Evolutionary conservation across 2,113 vertebrate genomes (phyloP).

Genomic region (Scatophagus argus): DNA sequence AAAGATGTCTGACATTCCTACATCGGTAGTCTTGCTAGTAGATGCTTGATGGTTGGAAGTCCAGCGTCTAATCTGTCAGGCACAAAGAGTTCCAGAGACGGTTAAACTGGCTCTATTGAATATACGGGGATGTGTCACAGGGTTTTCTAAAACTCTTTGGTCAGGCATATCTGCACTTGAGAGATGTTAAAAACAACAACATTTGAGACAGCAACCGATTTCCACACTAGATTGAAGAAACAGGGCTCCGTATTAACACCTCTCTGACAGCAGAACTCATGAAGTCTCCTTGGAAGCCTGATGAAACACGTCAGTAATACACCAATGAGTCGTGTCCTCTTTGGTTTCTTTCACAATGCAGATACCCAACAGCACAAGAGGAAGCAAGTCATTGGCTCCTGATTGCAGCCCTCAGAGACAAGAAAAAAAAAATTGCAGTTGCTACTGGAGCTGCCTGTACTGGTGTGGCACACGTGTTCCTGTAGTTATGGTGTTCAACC

Average conservation of each 20-base stretch:
- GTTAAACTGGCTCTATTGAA: conserved; percentile 10
- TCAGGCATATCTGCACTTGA: conserved; percentile 41
- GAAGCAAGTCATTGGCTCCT: conserved; percentile 32
- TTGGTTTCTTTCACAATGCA: conserved; percentile 43
- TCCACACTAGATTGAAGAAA: conserved; percentile 8
- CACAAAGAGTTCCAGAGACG: conserved; percentile 56
- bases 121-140: conserved; percentile 10
- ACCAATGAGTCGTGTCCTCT: conserved; percentile 11
- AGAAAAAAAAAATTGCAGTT: conserved; percentile 10
- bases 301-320: conserved; percentile 14
- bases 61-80: conserved; percentile 46
- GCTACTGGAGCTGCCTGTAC: background rate
- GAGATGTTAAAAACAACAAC: conserved; percentile 26
- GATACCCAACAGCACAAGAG: conserved; percentile 29
- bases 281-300: conserved; percentile 14
- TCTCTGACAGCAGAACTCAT: conserved; percentile 3
- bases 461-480: conserved; percentile 12
- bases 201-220: conserved; percentile 6
- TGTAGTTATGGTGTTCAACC: conserved; percentile 57
- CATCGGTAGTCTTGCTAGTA: conserved; percentile 29
- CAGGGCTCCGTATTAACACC: background rate
- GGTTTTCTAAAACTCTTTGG: conserved; percentile 63
- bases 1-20: conserved; percentile 64
- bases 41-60: conserved; percentile 39
- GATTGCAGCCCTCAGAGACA: background rate